Evolutionary conservation across 2,888 invertebrate species (phyloP).

Genomic region (Drosophila anceps): DNA sequence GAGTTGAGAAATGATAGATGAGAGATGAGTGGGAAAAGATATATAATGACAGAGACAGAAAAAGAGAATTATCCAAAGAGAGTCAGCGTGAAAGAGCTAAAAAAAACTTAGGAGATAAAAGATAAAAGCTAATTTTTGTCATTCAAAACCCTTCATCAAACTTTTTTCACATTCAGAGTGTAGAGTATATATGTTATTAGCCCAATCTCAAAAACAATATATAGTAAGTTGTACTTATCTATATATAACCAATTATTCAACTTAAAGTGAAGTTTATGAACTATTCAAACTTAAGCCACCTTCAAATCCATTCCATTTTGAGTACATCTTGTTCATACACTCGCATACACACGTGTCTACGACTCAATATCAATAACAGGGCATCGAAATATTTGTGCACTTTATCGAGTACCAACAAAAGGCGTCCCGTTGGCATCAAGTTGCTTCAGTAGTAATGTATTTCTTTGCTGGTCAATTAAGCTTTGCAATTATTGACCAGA

Average conservation of each 20-base stretch:
- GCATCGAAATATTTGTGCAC: conserved; percentile 13
- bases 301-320: too few relatives aligned
- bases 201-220: too few relatives aligned
- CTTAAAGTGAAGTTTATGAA: too few relatives aligned
- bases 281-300: too few relatives aligned
- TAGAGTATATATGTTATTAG: neutral
- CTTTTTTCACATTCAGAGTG: too few relatives aligned
- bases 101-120: too few relatives aligned
- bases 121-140: too few relatives aligned
- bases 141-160: too few relatives aligned
- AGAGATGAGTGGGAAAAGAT: neutral
- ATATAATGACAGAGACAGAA: neutral
- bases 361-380: neutral
- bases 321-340: neutral
- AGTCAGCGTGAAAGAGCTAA: too few relatives aligned
- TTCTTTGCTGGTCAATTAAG: conserved; percentile 53
- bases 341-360: neutral
- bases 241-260: neutral
- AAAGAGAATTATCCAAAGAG: neutral
- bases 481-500: conserved; percentile 58
- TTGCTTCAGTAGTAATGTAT: conserved; percentile 30
- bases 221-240: too few relatives aligned
- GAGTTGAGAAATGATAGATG: neutral
- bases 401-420: conserved; percentile 1
- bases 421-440: conserved; percentile 12